These are phyloP conservation scores for Octomys mimax DNA, from an alignment of 2,797 vertebrate species.

Conservation along the genomic window DNA sequence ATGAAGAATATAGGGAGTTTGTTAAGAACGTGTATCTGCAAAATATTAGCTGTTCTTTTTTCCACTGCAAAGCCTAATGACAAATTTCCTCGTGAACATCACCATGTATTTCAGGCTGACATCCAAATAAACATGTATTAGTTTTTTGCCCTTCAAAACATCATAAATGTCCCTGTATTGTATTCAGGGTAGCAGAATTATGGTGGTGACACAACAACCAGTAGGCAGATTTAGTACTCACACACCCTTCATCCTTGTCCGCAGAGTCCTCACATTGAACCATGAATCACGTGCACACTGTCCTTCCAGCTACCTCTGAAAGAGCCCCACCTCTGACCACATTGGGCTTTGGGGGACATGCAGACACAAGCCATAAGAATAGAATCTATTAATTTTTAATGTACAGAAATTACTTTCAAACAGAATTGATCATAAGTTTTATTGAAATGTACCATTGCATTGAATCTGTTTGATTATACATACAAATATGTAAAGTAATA, in stretches of 20 bases:
- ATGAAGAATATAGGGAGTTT: not conserved
- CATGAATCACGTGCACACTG: no score
- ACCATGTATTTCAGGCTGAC: not conserved
- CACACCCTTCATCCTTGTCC: no score
- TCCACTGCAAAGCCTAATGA: not conserved
- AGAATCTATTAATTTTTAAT: conserved; percentile 69
- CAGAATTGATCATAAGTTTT: conserved; percentile 72
- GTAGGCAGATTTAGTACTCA: no score
- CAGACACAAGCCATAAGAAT: no score
- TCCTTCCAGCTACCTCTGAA: no score
- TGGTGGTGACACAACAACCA: no score
- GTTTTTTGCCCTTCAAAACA: not conserved
- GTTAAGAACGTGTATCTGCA: not conserved
- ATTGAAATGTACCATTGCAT: conserved; percentile 75
- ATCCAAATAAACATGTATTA: not conserved
- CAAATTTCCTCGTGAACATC: not conserved
- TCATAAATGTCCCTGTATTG: not conserved
- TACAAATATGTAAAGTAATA: not conserved
- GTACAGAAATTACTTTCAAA: conserved; percentile 69
- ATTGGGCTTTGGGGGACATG: no score
- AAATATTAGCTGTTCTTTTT: not conserved
- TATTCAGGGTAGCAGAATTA: no score
- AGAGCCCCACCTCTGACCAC: no score
- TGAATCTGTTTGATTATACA: conserved; percentile 76
- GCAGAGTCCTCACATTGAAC: no score